These are phyloP conservation scores for Delphinapterus leucas DNA, from an alignment of 2,113 vertebrate genomes.

Conservation along the genomic window DNA sequence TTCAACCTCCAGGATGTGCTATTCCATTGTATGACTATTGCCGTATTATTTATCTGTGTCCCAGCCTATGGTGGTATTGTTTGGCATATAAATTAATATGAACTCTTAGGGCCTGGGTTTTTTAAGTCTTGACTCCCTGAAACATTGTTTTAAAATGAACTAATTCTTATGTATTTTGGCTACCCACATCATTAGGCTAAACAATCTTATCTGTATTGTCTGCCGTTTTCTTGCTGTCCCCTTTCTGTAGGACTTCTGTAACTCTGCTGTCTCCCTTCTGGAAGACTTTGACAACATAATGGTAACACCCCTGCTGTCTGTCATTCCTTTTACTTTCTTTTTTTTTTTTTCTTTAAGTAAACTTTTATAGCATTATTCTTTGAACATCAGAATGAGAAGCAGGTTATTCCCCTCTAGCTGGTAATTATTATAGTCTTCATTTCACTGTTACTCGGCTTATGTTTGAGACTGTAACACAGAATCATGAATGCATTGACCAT, in stretches of 20 bases:
- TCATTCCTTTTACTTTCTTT: conserved; percentile 5
- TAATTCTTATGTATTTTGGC: conserved; percentile 51
- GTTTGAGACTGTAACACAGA: conserved; percentile 34
- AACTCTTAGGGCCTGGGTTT: not conserved
- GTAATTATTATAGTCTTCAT: conserved; percentile 32
- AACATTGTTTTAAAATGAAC: conserved; percentile 33
- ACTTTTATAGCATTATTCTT: conserved; percentile 45
- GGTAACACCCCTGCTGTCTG: conserved; percentile 72
- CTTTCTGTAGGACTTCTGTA: conserved; percentile 78
- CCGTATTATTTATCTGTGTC: not conserved
- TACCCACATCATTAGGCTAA: conserved; percentile 15
- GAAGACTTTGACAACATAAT: conserved; percentile 81
- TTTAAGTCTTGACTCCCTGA: not conserved
- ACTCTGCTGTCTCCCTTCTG: conserved; percentile 75
- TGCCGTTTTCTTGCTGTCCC: conserved; percentile 77
- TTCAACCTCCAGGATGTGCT: not conserved
- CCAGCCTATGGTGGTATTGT: not conserved
- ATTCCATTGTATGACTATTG: not conserved
- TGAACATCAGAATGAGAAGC: conserved; percentile 45
- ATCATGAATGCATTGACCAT: conserved; percentile 35
- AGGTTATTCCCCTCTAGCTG: not conserved
- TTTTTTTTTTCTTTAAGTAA: not conserved
- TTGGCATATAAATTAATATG: not conserved
- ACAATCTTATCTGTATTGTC: conserved; percentile 63
- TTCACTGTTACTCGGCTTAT: not conserved